Evolutionary conservation across 2,113 vertebrate genomes (phyloP).

Genomic region (Grammomys dolichurus): DNA sequence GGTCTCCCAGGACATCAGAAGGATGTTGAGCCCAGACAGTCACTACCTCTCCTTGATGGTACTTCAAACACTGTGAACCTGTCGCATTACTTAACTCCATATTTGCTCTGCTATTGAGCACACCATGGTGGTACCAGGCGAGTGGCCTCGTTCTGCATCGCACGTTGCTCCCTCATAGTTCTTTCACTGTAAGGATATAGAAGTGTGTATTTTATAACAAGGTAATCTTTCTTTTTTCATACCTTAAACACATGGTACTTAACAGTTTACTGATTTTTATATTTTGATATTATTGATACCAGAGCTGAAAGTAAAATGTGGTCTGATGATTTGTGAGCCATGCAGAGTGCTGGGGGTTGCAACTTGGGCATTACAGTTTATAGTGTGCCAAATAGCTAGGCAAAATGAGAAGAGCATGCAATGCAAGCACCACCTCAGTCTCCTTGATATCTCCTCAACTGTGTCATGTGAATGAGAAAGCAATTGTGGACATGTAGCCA

Average conservation of each 20-base stretch:
- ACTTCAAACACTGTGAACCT: not conserved
- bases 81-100: not conserved
- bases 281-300: not conserved
- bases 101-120: not conserved
- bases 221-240: not conserved
- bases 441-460: not conserved
- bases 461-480: not conserved
- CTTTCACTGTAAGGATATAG: not conserved
- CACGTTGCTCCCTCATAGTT: not conserved
- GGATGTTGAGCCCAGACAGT: not conserved
- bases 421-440: not conserved
- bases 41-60: fast-evolving
- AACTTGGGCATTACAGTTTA: not conserved
- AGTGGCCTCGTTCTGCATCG: not conserved
- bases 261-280: not conserved
- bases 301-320: not conserved
- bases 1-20: not conserved
- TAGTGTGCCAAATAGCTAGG: not conserved
- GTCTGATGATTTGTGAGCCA: not conserved
- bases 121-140: not conserved
- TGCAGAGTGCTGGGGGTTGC: not conserved
- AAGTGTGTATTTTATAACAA: not conserved
- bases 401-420: not conserved
- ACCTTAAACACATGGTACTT: slow-evolving; percentile 12
- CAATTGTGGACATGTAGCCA: not conserved